Evolutionary conservation across 2,113 vertebrate genomes (phyloP).

Genomic region (Morphnarchus princeps): DNA sequence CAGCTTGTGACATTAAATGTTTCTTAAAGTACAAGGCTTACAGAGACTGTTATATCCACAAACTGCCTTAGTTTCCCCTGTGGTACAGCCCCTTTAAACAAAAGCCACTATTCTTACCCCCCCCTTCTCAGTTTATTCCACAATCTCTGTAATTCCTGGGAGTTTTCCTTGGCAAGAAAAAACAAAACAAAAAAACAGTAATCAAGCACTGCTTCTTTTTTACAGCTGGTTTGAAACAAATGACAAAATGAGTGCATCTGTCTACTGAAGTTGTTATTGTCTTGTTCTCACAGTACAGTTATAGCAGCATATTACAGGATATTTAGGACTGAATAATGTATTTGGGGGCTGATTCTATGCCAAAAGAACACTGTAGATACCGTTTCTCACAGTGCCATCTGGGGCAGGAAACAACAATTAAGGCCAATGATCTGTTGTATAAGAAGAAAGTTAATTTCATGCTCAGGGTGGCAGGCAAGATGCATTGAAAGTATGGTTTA

Average conservation of each 20-base stretch:
- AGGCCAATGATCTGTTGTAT: not conserved
- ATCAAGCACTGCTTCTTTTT: conserved; percentile 18
- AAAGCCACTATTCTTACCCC: not conserved
- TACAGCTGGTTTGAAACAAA: conserved; percentile 26
- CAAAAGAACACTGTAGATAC: not conserved
- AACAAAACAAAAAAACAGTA: not conserved
- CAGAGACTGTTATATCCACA: not conserved
- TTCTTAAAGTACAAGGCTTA: not conserved
- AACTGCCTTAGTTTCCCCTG: not conserved
- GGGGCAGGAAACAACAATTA: not conserved
- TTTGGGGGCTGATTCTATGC: not conserved
- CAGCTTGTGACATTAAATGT: not conserved
- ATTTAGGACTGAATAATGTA: conserved; percentile 5
- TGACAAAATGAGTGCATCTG: conserved; percentile 15
- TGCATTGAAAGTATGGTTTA: not conserved
- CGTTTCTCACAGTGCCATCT: not conserved
- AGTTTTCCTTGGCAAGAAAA: not conserved
- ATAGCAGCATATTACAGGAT: not conserved
- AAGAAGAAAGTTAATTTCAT: not conserved
- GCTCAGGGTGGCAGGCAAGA: not conserved
- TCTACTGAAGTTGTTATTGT: not conserved
- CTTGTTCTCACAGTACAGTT: not conserved
- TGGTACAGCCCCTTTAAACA: not conserved
- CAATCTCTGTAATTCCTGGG: not conserved
- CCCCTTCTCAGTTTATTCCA: not conserved